Conservation (phyloP, 2,888 invertebrate genomes). For the Aplocera efformata region DNA sequence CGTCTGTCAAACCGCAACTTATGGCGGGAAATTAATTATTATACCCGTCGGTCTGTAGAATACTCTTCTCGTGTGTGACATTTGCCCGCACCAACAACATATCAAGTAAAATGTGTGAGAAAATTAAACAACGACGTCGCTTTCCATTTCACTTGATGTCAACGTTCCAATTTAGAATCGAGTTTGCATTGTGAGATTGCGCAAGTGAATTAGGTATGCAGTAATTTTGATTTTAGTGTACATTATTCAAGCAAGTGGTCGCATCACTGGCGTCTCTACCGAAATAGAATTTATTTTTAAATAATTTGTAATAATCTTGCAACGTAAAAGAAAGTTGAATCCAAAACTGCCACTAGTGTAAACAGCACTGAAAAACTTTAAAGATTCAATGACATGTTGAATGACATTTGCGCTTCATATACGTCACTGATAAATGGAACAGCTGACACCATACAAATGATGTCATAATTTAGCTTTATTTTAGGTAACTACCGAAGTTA, state of each 20-base stretch:
- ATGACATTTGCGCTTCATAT: no score
- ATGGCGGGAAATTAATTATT: constrained; percentile 29
- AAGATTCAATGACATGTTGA: no score
- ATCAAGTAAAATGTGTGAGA: constrained; percentile 49
- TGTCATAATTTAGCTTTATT: no score
- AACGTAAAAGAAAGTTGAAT: no score
- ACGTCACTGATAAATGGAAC: no score
- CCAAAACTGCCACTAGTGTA: no score
- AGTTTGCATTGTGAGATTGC: constrained; percentile 15
- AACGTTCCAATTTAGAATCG: constrained; percentile 12
- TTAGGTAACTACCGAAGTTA: no score
- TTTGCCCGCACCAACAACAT: constrained; percentile 13
- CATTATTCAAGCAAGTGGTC: constrained; percentile 15
- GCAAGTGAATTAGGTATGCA: constrained; percentile 9
- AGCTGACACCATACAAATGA: no score
- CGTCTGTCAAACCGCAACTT: constrained; percentile 31
- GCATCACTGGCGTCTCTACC: background rate
- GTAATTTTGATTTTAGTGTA: constrained; percentile 14
- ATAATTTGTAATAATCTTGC: no score
- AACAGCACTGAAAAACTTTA: no score
- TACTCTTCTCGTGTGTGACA: constrained; percentile 24
- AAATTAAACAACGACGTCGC: constrained; percentile 56
- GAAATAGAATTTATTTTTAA: background rate
- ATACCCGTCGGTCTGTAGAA: constrained; percentile 24
- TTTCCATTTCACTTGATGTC: constrained; percentile 53